Base-by-base conservation (phyloP, 1,140 invertebrate genomes). In the Hestina assimilis region DNA sequence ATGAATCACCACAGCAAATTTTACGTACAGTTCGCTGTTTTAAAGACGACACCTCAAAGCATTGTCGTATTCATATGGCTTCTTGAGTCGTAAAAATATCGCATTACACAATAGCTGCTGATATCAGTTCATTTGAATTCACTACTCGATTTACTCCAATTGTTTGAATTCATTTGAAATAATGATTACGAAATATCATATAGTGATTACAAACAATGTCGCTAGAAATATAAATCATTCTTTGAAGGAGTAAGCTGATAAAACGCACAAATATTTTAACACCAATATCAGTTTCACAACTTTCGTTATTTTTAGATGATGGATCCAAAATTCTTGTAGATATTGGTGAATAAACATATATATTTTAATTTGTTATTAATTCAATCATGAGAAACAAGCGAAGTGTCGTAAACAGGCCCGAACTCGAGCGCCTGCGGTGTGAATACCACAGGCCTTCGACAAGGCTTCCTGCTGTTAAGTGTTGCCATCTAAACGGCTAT, bases 61-160 rank as follows among this genome's bases (percentile, higher is more conserved):
- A 69, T 67, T 73, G 73, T 75, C 69, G 68, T 66, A 67, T 66
- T 75, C 63, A 56, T 84, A 84, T 45, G 83, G 83, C 81, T 86
- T 86, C 84, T 74, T 82, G 80, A 87, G 83, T 87, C 82, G 84
- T 84, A 87, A 73, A 68, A 80, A 83, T 85, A 82, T 87, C 82
- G 53, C 58, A 63, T 87, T 77, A 79, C 83, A 83, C 80, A 83
- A 82, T 84, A 81, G 72, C 71, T 64, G 74, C 73, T 80, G 79
- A 83, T 78, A 75, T 75, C 68, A 74, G 73, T 79, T 82, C 68
- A 71, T 75, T 74, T 69, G 65, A 69, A 76, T 59, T 62, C 51
- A 72, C 70, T 70, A 61, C 56, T 71, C 73, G 57, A 63, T 70
- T 75, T 72, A 64, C 59, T 41, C n/a, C 29, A n/a, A 55, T 55